A percentile compares a stretch with the other conserved stretches of the same genome.
These are phyloP conservation scores for Chromoteleia sp. DNA, from an alignment of 2,888 invertebrate genomes.

Conservation along the genomic window DNA sequence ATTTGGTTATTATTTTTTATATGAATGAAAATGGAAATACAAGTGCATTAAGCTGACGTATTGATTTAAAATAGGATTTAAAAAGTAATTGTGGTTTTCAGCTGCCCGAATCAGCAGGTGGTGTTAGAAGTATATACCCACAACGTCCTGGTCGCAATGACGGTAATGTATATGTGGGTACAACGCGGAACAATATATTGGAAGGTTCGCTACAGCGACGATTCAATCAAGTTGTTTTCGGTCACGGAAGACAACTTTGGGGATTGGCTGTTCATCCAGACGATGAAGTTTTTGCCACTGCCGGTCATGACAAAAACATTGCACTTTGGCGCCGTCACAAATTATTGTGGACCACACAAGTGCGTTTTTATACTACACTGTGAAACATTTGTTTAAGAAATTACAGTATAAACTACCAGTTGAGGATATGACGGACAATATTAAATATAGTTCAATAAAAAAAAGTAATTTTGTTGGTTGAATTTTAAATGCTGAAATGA, in stretches of 20 bases:
- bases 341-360: slow-evolving; percentile 94
- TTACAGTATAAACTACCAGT: too few relatives aligned
- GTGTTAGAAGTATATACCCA: slow-evolving; percentile 94
- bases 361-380: slow-evolving; percentile 83
- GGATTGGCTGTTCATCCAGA: slow-evolving; percentile 96
- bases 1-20: too few relatives aligned
- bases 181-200: slow-evolving; percentile 94
- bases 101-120: slow-evolving; percentile 95
- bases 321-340: slow-evolving; percentile 96
- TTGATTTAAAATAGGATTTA: too few relatives aligned
- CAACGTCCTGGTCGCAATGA: slow-evolving; percentile 95
- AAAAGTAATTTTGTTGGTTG: too few relatives aligned
- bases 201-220: slow-evolving; percentile 95
- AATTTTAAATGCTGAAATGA: too few relatives aligned
- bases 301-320: slow-evolving; percentile 95
- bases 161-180: slow-evolving; percentile 96
- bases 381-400: too few relatives aligned
- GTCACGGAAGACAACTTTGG: slow-evolving; percentile 94
- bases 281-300: slow-evolving; percentile 95
- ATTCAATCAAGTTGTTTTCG: slow-evolving; percentile 94
- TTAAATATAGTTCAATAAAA: too few relatives aligned
- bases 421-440: too few relatives aligned
- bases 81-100: slow-evolving; percentile 81
- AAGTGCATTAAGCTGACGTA: too few relatives aligned
- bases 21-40: not conserved